A percentile compares a stretch with the other conserved stretches of the same genome.
Conservation (phyloP, 2,888 invertebrate genomes). For the Thereva nobilitata region DNA sequence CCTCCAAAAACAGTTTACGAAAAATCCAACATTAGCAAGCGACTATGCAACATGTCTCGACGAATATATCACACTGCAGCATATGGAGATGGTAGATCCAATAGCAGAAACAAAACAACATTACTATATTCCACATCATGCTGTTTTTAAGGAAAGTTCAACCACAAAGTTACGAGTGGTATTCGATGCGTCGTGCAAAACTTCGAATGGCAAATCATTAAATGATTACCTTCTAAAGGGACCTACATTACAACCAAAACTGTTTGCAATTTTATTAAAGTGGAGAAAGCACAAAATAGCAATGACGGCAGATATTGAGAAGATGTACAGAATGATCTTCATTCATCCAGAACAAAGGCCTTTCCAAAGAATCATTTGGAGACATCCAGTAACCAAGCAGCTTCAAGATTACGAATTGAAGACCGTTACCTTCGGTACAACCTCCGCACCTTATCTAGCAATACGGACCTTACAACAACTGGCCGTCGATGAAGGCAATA, state of each 20-base stretch:
- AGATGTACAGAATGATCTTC: constrained; percentile 6
- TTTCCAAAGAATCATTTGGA: not conserved
- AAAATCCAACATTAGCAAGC: not conserved
- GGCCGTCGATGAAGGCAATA: not conserved
- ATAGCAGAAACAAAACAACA: too few relatives aligned
- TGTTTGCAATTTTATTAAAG: constrained; percentile 1
- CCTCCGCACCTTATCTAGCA: not conserved
- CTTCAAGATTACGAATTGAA: not conserved
- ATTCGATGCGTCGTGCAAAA: not conserved
- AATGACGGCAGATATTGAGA: not conserved
- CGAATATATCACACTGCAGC: not conserved
- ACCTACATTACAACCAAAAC: constrained; percentile 9
- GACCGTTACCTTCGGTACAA: not conserved
- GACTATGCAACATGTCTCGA: not conserved
- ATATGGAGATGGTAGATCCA: not conserved
- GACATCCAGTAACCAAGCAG: not conserved
- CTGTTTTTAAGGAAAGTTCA: not conserved
- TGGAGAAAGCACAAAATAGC: constrained; percentile 5
- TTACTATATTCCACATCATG: not conserved
- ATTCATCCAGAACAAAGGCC: not conserved
- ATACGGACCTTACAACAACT: constrained; percentile 9
- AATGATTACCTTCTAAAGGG: constrained; percentile 8
- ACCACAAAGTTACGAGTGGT: not conserved
- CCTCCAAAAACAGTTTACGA: not conserved
- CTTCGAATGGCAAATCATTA: not conserved